These are phyloP conservation scores for Cryptomyrus ogoouensis DNA, from an alignment of 2,113 vertebrate genomes.

Conservation along the genomic window DNA sequence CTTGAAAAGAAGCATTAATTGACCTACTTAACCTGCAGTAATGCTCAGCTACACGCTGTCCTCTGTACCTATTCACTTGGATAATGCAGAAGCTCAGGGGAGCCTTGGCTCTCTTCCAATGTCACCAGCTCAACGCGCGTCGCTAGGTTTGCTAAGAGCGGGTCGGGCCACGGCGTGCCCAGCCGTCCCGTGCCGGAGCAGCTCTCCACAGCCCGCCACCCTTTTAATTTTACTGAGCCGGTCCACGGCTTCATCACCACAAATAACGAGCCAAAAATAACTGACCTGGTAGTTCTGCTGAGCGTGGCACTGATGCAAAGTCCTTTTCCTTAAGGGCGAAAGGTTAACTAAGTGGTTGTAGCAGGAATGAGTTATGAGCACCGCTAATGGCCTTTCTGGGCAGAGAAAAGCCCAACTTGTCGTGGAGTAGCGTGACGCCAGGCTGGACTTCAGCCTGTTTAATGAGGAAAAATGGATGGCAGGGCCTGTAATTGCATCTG, in stretches of 20 bases:
- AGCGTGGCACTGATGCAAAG: neutral
- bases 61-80: neutral
- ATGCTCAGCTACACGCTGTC: neutral
- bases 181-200: neutral
- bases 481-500: conserved; percentile 24
- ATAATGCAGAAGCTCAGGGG: neutral
- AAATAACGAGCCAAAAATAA: neutral
- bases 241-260: neutral
- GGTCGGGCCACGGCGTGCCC: neutral
- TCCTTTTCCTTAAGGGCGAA: neutral
- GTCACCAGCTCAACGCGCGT: neutral
- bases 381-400: neutral
- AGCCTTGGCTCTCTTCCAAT: neutral
- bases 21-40: conserved; percentile 2
- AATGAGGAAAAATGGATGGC: conserved; percentile 33
- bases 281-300: neutral
- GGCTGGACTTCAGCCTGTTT: conserved; percentile 18
- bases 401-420: conserved; percentile 18
- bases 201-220: neutral
- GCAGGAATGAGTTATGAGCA: neutral
- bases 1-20: conserved; percentile 2
- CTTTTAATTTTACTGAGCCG: neutral
- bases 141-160: neutral
- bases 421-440: neutral
- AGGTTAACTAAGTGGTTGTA: neutral